Evolutionary conservation across 2,113 vertebrate species (phyloP), one percentile per base, ranked within the genome.

Genomic region (Amblyopsis rosae): DNA sequence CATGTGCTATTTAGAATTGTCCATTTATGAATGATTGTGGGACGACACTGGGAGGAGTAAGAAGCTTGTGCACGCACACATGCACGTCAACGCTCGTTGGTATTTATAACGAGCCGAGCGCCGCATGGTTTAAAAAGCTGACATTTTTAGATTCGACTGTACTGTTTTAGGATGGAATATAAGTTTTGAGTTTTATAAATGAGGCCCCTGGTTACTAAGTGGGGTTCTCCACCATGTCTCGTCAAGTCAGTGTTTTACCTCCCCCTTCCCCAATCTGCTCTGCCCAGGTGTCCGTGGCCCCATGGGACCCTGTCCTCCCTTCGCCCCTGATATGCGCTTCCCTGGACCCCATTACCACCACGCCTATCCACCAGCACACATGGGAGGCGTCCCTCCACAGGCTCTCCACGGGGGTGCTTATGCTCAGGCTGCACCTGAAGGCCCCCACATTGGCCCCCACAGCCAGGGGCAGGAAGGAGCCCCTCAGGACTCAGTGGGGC

Each of bases 401-500:
- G 90, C 91, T 12, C 73, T 87, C 0, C 76, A 89, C 9, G 67
- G 88, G 0, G 87, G 94, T 26, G 82, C 79, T 48, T 95, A 94
- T 1, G 65, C 69, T 57, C 85, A 54, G 16, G 53, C 67, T 51
- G 62, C 79, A 9, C 82, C 91, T 82, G 0, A 2, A 76, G 65
- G 75, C 57, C 80, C 79, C 72, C 90, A 86, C 10, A 82, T 77
- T 26, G 2, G 74, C 75, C 83, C 67, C 67, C 81, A 73, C 59
- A 60, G 35, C 4, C 77, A 72, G 48, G 89, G 84, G 0, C 93
- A 65, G 90, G 92, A 82, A 54, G 61, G 79, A 74, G 65, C 84
- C 26, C 84, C 86, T 56, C 88, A 93, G 91, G 94, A 95, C 89
- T 88, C 92, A 35, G 74, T 75, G 35, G 85, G 88, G 76, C 75